These are phyloP conservation scores for Oophaga sylvatica DNA, from an alignment of 2,797 vertebrate species.

Conservation along the genomic window DNA sequence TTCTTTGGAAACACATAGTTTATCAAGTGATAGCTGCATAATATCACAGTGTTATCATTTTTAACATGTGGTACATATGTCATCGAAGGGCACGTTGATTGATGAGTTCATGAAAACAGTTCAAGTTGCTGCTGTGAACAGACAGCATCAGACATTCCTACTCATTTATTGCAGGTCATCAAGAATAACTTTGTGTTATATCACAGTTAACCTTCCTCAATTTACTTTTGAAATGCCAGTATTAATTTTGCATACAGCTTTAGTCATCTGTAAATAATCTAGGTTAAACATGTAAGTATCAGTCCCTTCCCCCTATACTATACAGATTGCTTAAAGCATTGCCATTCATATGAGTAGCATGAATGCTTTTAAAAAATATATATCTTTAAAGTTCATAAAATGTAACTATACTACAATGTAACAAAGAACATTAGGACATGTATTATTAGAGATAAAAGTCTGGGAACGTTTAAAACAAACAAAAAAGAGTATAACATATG, in stretches of 20 bases:
- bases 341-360: neutral
- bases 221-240: slow-evolving; percentile 34
- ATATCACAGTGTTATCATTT: slow-evolving; percentile 38
- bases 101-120: slow-evolving; percentile 44
- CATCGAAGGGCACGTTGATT: slow-evolving; percentile 32
- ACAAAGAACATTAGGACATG: neutral
- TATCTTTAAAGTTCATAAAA: neutral
- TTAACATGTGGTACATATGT: slow-evolving; percentile 30
- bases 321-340: neutral
- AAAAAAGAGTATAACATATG: neutral
- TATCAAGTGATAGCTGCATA: slow-evolving; percentile 37
- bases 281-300: slow-evolving; percentile 25
- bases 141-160: slow-evolving; percentile 5
- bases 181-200: slow-evolving; percentile 42
- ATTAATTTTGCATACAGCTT: slow-evolving; percentile 17
- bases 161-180: slow-evolving; percentile 34
- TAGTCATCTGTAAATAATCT: slow-evolving; percentile 52
- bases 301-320: slow-evolving; percentile 12
- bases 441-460: neutral
- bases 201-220: slow-evolving; percentile 22
- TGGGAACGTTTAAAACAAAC: slow-evolving; percentile 1
- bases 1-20: neutral
- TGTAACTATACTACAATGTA: neutral
- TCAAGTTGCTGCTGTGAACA: slow-evolving; percentile 17
- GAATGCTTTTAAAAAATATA: neutral